Conservation (phyloP, 2,113 vertebrate species). For the Lepus americanus region DNA sequence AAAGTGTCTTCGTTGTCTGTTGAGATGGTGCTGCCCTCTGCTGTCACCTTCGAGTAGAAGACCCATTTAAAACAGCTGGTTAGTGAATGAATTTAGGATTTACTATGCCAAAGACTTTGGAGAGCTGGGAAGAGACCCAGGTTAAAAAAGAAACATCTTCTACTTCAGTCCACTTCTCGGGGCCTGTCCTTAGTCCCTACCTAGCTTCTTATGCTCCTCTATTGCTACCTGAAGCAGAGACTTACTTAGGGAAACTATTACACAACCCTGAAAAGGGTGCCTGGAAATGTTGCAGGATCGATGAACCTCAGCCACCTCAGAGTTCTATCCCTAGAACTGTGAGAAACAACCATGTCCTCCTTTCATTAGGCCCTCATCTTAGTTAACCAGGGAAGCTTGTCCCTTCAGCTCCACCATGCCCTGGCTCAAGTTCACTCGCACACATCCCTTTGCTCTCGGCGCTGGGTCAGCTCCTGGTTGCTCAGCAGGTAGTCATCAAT, state of each 20-base stretch:
- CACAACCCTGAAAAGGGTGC: neutral
- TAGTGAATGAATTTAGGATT: conserved; percentile 57
- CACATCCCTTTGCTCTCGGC: conserved; percentile 87
- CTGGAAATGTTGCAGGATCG: conserved; percentile 5
- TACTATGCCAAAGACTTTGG: conserved; percentile 62
- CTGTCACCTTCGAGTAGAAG: conserved; percentile 28
- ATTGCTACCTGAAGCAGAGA: conserved; percentile 47
- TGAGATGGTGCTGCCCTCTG: conserved; percentile 66
- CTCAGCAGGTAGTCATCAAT: conserved; percentile 94
- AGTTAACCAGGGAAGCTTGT: neutral
- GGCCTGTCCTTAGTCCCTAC: neutral
- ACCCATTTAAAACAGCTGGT: conserved; percentile 36
- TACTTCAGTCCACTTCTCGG: neutral
- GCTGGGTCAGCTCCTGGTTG: conserved; percentile 88
- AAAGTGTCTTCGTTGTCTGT: neutral
- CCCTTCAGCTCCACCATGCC: neutral
- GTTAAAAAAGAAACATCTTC: conserved; percentile 29
- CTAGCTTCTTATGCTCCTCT: neutral
- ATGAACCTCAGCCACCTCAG: neutral
- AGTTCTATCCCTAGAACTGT: conserved; percentile 1
- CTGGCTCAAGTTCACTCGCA: conserved; percentile 90
- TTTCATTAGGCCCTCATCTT: conserved; percentile 29
- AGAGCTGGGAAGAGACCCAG: neutral
- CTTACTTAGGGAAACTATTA: conserved; percentile 21
- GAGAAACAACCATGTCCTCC: neutral